These are phyloP conservation scores for Plectus sambesii DNA, from an alignment of 1,140 invertebrate genomes.

Conservation along the genomic window DNA sequence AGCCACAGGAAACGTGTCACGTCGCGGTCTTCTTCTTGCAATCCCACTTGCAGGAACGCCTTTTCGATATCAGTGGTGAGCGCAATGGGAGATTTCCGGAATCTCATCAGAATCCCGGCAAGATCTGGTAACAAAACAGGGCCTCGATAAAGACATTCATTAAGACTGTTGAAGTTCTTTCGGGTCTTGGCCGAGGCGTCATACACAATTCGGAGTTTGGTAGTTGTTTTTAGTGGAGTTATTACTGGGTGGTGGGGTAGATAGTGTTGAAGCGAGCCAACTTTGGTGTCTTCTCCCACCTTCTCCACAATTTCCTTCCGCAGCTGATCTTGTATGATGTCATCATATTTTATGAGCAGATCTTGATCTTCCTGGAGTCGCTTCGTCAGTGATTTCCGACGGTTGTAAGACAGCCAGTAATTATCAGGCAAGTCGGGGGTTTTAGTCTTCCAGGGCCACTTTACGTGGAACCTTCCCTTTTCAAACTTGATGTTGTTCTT, in stretches of 20 bases:
- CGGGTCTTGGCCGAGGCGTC: conserved; percentile 43
- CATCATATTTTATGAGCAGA: neutral
- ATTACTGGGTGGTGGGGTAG: conserved; percentile 48
- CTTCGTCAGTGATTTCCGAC: neutral
- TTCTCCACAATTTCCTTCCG: neutral
- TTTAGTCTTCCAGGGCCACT: neutral
- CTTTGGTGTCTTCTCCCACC: neutral
- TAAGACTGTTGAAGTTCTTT: conserved; percentile 31
- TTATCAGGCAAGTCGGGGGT: neutral
- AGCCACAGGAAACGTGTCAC: conserved; percentile 27
- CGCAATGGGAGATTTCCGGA: conserved; percentile 2
- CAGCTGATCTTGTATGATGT: neutral
- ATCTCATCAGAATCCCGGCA: conserved; percentile 16
- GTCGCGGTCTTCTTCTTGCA: conserved; percentile 16
- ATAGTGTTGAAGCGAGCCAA: too few relatives aligned
- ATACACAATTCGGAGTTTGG: conserved; percentile 46
- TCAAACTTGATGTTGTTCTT: neutral
- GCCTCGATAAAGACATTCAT: conserved; percentile 36
- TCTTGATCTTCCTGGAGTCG: neutral
- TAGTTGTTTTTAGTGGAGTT: conserved; percentile 32
- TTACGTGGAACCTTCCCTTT: neutral
- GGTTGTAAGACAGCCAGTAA: neutral
- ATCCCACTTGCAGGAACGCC: conserved; percentile 23
- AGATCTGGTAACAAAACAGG: conserved; percentile 25
- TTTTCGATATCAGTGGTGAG: conserved; percentile 24